Conservation (phyloP, 1,140 invertebrate species). For the Drosophila trapezifrons region DNA sequence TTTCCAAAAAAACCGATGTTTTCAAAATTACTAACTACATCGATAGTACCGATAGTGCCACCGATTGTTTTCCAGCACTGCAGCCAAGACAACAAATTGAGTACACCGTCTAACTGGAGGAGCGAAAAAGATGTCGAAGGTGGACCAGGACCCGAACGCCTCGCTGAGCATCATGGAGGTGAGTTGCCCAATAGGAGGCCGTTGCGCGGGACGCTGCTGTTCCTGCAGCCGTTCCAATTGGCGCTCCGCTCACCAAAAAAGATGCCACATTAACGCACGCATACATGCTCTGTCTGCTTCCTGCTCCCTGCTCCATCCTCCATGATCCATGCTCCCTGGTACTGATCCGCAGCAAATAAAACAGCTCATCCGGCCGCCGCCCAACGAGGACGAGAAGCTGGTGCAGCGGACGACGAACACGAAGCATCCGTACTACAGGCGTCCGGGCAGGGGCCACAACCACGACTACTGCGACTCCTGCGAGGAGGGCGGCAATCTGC, state of each 20-base stretch:
- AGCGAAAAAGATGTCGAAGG: slow-evolving; percentile 76
- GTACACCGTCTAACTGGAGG: slow-evolving; percentile 47
- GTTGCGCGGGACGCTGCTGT: neutral
- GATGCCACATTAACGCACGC: slow-evolving; percentile 35
- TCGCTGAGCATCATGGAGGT: slow-evolving; percentile 83
- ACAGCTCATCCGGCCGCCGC: slow-evolving; percentile 93
- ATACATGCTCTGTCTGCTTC: slow-evolving; percentile 4
- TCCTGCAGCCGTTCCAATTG: slow-evolving; percentile 3
- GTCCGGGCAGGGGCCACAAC: slow-evolving; percentile 95
- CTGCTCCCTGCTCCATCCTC: neutral
- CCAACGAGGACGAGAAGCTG: slow-evolving; percentile 87
- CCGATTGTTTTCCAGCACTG: neutral
- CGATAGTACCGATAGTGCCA: no score
- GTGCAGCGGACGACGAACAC: slow-evolving; percentile 88
- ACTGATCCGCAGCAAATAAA: slow-evolving; percentile 90
- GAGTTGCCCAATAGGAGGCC: slow-evolving; percentile 6
- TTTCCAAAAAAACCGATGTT: no score
- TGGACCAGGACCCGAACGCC: slow-evolving; percentile 70
- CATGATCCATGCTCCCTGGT: slow-evolving; percentile 27
- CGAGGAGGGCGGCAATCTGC: slow-evolving; percentile 96
- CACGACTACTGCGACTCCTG: slow-evolving; percentile 96
- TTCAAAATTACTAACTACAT: no score
- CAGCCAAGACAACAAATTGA: slow-evolving; percentile 55
- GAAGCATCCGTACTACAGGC: slow-evolving; percentile 92
- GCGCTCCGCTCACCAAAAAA: neutral